Evolutionary conservation across 2,797 vertebrate species (phyloP), one percentile per base, ranked within the genome.

Genomic region (Microctenopoma lineatum): DNA sequence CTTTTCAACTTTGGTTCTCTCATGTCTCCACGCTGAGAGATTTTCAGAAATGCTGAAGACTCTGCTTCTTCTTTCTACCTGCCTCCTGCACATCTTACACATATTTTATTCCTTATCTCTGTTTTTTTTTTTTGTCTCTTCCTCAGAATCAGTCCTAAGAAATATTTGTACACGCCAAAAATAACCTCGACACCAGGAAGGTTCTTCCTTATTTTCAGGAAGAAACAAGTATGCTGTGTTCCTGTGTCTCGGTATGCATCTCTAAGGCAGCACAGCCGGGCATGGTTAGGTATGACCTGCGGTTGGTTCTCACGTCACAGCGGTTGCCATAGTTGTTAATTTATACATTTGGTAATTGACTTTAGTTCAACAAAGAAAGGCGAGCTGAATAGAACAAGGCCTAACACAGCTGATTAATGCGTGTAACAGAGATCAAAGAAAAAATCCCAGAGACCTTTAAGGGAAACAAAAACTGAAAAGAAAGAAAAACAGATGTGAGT

Each of bases 201-300:
- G 66, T 55, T 61, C 62, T 69, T 72, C 72, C 54, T 79, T 84
- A 82, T 88, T 84, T 89, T 87, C 86, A 84, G 83, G 78, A 85
- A 76, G 73, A 76, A 81, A 86, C 61, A 54, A 47, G 45, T 15
- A 29, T 16, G 21, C 21, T 21, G 21, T 21, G 52, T 72, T 69
- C 55, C 47, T 57, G 59, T 70, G 53, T 51, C 46, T 80, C 14
- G 0, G 38, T 25, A 1, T 34, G 48, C 46, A 44, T 77, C 74
- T 73, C 64, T 26, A 15, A 76, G 73, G 69, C 51, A 44, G 62
- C 62, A 26, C 27, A 65, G 13, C 27, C 5, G 44, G 60, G 63
- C 59, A 5, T 1, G n/a, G 55, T 15, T 27, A 56, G 63, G 39
- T 41, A 52, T 7, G 29, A 39, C 56, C 51, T 5, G 55, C 0